phyloP scores from a whole-genome alignment of 2,113 vertebrate species.

The Nycticryphes semicollaris region DNA sequence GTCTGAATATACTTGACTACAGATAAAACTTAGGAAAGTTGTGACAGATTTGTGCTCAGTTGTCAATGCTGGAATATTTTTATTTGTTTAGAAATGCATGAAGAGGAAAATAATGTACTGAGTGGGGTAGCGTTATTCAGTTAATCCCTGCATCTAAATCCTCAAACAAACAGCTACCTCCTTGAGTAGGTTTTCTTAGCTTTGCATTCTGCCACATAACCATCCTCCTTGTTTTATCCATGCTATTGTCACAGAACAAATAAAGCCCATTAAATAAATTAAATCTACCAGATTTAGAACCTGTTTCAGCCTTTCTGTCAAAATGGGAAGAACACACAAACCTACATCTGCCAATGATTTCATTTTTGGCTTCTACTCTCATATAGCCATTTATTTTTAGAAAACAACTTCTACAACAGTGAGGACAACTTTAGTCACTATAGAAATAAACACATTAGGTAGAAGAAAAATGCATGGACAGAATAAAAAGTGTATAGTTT shows the following conservation, averaged over 20 bases:
- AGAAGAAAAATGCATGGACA: not conserved
- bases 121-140: not conserved
- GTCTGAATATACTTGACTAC: not conserved
- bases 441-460: not conserved
- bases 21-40: not conserved
- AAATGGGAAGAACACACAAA: not conserved
- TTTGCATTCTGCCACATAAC: accelerated
- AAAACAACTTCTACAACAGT: not conserved
- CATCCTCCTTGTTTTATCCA: not conserved
- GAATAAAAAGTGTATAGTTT: not conserved
- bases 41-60: not conserved
- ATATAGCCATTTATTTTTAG: not conserved
- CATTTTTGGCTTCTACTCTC: not conserved
- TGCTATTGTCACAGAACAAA: not conserved
- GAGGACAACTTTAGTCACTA: not conserved
- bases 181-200: not conserved
- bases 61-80: not conserved
- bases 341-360: not conserved
- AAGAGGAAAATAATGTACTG: not conserved
- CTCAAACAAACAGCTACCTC: not conserved
- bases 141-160: not conserved
- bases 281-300: not conserved
- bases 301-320: not conserved
- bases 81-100: not conserved
- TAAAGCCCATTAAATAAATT: not conserved